Conservation (phyloP, 92 coral and sea anemone species). For the Porites cylindrica region DNA sequence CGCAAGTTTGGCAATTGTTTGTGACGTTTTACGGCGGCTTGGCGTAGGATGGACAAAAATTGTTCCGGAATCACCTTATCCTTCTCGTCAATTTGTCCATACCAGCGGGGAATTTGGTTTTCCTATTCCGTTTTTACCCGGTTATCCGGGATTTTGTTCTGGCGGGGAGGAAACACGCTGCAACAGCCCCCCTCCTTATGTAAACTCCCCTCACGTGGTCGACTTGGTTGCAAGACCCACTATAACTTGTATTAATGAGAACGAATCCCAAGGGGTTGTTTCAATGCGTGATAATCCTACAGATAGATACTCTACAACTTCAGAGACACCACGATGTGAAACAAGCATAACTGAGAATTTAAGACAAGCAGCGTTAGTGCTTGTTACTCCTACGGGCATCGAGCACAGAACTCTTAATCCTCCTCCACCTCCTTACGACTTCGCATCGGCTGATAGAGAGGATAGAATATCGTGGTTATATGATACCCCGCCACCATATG, state of each 20-base stretch:
- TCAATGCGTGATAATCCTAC: neutral
- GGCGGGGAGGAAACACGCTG: neutral
- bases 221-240: neutral
- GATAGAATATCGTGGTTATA: slow-evolving; percentile 6
- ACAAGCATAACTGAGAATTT: neutral
- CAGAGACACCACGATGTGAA: neutral
- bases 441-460: neutral
- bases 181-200: slow-evolving; percentile 26
- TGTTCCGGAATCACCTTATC: neutral
- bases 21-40: slow-evolving; percentile 35
- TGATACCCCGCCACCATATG: slow-evolving; percentile 44
- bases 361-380: neutral
- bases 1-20: slow-evolving; percentile 42
- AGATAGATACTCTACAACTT: no score
- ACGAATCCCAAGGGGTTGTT: neutral
- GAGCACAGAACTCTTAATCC: slow-evolving; percentile 24
- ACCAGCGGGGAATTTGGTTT: neutral
- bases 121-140: slow-evolving; percentile 39
- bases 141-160: slow-evolving; percentile 44
- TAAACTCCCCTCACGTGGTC: neutral
- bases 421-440: slow-evolving; percentile 37
- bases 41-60: slow-evolving; percentile 45
- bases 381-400: neutral
- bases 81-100: neutral
- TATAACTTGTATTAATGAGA: slow-evolving; percentile 4